Base-by-base conservation (phyloP, 1,140 invertebrate genomes). In the Polypedilum pembai region DNA sequence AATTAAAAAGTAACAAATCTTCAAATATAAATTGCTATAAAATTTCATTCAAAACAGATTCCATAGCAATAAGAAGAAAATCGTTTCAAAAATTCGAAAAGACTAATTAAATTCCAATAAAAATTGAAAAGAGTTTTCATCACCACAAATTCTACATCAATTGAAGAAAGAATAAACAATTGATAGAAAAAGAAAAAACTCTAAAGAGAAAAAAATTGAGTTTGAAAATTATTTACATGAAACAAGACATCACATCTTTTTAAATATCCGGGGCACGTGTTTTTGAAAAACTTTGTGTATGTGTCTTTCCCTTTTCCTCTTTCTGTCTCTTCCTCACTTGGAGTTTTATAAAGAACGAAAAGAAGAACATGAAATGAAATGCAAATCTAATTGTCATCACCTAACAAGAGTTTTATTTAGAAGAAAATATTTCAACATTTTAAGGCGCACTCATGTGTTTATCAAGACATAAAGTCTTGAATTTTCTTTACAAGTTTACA, bases 321-420 rank as follows among this genome's bases (percentile, higher is more conserved):
- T 56, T 33, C 24, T 33, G 24, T 33, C 24, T 33, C 24, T 33
- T 33, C 24, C 24, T 33, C 24, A 33, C 24, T 33, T 5, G 24
- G 2, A 33, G 24, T 56, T 12, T 56, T 3, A 56, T 56, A 56
- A 56, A 56, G 45, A n/a, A 56, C 15, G 45, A n/a, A 15, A 56
- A 15, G 45, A 56, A n/a, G 45, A n/a, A 15, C 3, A 56, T 4
- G 45, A 56, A n/a, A 56, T 69, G 65, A 69, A 69, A 69, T 69
- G 65, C 65, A 69, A 69, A 69, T 69, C 65, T 18, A 20, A 69
- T 69, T 69, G 65, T 69, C 65, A 69, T 69, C 65, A 73, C 40
- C 40, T 73, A n/a, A 73, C 63, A 74, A 75, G 41, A 21, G 24
- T 33, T 33, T 33, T 33, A 33, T 33, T 33, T 33, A 33, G 1